Evolutionary conservation across 2,113 vertebrate species (phyloP).

Genomic region (Sarotherodon lohbergeri): DNA sequence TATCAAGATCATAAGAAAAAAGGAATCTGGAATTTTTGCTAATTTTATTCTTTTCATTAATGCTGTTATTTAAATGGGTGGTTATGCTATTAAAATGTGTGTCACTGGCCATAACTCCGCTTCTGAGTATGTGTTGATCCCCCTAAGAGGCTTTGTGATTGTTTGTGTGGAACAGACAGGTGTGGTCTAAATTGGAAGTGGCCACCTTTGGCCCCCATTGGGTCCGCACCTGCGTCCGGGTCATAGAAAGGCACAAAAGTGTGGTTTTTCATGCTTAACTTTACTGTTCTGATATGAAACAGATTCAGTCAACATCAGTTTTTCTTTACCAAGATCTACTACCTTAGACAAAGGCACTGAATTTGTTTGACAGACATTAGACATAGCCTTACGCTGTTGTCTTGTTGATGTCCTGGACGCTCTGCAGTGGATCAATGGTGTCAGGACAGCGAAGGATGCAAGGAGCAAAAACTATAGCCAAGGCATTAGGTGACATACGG

Average conservation of each 20-base stretch:
- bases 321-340: neutral
- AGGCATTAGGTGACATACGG: constrained; percentile 95
- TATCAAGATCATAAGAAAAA: neutral
- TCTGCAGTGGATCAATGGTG: constrained; percentile 90
- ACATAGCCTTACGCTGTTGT: constrained; percentile 86
- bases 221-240: neutral
- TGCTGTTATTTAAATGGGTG: neutral
- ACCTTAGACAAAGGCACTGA: neutral
- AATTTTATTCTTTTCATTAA: neutral
- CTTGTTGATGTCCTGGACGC: constrained; percentile 95
- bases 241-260: neutral
- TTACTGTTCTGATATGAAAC: neutral
- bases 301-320: neutral
- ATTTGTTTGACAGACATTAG: neutral
- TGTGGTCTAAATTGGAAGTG: neutral
- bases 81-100: neutral
- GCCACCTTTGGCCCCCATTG: neutral
- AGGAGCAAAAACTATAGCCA: constrained; percentile 97
- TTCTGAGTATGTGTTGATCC: neutral
- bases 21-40: neutral
- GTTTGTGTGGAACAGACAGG: neutral
- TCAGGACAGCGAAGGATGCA: constrained; percentile 96
- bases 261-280: neutral
- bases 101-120: neutral
- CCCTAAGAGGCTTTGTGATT: neutral